Conservation (phyloP, 2,888 invertebrate genomes). For the Perizoma affinitatum region DNA sequence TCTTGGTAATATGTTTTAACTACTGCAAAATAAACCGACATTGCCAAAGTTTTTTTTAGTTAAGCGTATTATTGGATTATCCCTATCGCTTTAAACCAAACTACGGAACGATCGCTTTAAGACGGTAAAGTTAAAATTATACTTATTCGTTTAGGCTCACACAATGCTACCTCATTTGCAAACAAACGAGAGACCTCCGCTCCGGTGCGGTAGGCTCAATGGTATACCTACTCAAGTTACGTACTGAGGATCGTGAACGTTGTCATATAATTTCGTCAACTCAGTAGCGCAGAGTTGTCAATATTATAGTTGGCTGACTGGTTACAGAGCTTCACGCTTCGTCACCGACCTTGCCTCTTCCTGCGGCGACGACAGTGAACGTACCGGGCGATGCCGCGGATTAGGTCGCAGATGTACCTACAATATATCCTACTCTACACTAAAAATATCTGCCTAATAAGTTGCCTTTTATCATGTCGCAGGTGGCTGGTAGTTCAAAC, state of each 20-base stretch:
- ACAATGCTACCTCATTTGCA: conserved; percentile 21
- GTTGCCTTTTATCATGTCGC: not conserved
- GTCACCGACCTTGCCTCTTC: conserved; percentile 80
- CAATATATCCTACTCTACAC: not conserved
- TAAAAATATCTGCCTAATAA: not conserved
- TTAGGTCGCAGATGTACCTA: conserved; percentile 35
- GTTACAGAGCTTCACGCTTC: conserved; percentile 72
- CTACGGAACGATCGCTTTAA: too few relatives aligned
- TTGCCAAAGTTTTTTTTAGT: too few relatives aligned
- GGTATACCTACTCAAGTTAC: conserved; percentile 16
- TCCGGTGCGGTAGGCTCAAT: conserved; percentile 16
- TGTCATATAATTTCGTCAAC: conserved; percentile 24
- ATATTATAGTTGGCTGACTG: conserved; percentile 49
- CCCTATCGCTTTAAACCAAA: too few relatives aligned
- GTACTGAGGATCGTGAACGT: conserved; percentile 16
- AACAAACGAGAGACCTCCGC: conserved; percentile 25
- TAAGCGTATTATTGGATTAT: too few relatives aligned
- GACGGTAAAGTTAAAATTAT: not conserved
- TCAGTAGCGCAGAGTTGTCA: conserved; percentile 53
- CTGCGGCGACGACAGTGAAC: conserved; percentile 58
- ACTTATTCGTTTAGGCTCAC: conserved; percentile 8
- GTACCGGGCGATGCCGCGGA: conserved; percentile 49
- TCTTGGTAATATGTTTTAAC: too few relatives aligned
- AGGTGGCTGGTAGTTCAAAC: not conserved
- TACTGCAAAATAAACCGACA: too few relatives aligned